A percentile compares a stretch with the other conserved stretches of the same genome.
phyloP scores from a whole-genome alignment of 2,888 invertebrate species.

The Campoplex nolae region DNA sequence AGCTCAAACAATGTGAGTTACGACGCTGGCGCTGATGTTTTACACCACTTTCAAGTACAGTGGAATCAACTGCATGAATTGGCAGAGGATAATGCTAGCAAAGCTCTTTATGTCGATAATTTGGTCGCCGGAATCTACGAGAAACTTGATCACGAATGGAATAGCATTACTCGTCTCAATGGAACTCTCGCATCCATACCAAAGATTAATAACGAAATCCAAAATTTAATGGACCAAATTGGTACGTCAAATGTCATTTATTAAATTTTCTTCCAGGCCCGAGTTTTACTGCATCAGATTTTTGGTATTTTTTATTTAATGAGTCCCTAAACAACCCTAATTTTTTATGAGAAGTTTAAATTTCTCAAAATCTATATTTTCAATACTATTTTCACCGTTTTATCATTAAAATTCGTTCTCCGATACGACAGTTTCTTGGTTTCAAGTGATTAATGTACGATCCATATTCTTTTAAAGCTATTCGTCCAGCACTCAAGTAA shows the following conservation, averaged over 20 bases:
- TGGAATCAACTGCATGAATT: slow-evolving; percentile 90
- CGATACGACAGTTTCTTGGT: no score
- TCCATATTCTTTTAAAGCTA: no score
- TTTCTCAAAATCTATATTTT: not conserved
- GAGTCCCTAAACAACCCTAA: no score
- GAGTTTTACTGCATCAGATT: no score
- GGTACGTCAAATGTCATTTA: slow-evolving; percentile 75
- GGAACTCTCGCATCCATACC: slow-evolving; percentile 84
- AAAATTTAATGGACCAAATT: slow-evolving; percentile 85
- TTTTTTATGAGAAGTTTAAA: no score
- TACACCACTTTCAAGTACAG: slow-evolving; percentile 89
- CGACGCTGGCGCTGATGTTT: slow-evolving; percentile 89
- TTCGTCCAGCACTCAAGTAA: no score
- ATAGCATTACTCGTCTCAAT: slow-evolving; percentile 82
- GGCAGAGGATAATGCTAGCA: slow-evolving; percentile 88
- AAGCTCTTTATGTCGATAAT: slow-evolving; percentile 87
- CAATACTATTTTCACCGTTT: not conserved
- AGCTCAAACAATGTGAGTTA: slow-evolving; percentile 83
- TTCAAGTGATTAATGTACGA: no score
- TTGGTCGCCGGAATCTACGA: slow-evolving; percentile 80
- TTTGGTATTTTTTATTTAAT: no score
- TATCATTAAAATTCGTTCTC: not conserved
- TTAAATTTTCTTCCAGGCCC: not conserved
- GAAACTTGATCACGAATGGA: slow-evolving; percentile 84
- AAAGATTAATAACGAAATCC: slow-evolving; percentile 84